Evolutionary conservation across 1,140 invertebrate species (phyloP).

Genomic region (Rhopalosiphum maidis): DNA sequence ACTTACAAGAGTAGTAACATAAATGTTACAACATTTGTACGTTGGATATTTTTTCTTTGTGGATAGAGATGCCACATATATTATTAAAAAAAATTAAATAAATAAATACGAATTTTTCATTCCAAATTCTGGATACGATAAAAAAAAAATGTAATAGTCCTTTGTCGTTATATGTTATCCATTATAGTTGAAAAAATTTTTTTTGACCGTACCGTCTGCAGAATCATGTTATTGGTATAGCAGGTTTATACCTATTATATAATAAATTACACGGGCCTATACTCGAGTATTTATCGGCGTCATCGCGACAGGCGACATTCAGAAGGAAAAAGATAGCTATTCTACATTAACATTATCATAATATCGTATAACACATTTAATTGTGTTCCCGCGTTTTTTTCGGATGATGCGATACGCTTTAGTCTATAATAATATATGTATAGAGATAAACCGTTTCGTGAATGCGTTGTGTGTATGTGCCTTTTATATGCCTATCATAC

Average conservation of each 20-base stretch:
- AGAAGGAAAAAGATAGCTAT: background rate
- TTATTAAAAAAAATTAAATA: background rate
- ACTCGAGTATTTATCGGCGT: background rate
- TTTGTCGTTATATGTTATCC: background rate
- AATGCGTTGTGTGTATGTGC: background rate
- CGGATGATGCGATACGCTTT: background rate
- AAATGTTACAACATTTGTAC: background rate
- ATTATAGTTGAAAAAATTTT: background rate
- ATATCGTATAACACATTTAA: background rate
- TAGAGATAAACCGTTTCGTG: background rate
- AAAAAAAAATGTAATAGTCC: background rate
- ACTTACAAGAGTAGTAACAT: no score
- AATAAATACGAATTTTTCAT: background rate
- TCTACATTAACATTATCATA: background rate
- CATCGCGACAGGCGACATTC: background rate
- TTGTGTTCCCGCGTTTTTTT: background rate
- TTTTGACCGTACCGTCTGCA: background rate
- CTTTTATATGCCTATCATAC: background rate
- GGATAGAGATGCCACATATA: background rate
- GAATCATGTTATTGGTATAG: no score
- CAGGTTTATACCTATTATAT: no score
- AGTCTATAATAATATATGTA: slow-evolving; percentile 2
- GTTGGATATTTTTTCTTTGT: background rate
- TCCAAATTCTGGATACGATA: background rate
- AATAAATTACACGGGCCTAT: background rate